Base-by-base conservation (phyloP, 1,140 invertebrate genomes). In the Drosophila miranda region DNA sequence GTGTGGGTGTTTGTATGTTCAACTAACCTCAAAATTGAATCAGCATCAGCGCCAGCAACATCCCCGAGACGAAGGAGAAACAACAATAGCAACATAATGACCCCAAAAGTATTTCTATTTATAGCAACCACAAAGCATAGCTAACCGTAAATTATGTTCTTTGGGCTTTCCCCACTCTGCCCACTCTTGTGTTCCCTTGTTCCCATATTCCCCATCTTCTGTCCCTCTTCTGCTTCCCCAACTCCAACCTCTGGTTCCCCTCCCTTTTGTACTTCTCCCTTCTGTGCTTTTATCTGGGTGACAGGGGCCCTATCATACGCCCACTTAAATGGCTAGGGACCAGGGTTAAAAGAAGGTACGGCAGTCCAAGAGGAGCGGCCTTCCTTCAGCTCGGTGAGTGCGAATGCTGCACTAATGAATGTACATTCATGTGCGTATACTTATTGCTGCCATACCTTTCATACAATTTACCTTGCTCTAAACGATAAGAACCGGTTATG, bases 91-190 rank as follows among this genome's bases (percentile, higher is more conserved):
- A 67, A 66, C 55, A 55, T 75, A 75, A 75, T 75, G 72, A 75
- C 72, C 72, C 70, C 72, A 75, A 75, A 75, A 75, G 71, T 71
- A 56, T 46, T 75, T 67, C 72, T 75, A 75, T 75, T 75, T 75
- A 75, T 75, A 75, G 70, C 13, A 73, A 53, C 71, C 70, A 55
- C 72, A 74, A 44, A 75, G 54, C 72, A 58, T 9, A 68, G 62
- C 62, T 75, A 68, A 56, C 66, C 62, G 72, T 75, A 75, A 75
- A 75, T 68, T 75, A 75, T 75, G 70, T 74, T 74, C 69, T 56
- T 56, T 49, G 46, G 62, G 50, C 56, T 43, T 45, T 19, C 13
- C 21, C 8, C 34, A 41, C 34, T 3, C 34, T 5, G 1, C 34
- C 34, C 34, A 13, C 11, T 30, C 28, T 38, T 4, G 11, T 38